phyloP scores from a whole-genome alignment of 2,113 vertebrate species.

The Agelaius tricolor region DNA sequence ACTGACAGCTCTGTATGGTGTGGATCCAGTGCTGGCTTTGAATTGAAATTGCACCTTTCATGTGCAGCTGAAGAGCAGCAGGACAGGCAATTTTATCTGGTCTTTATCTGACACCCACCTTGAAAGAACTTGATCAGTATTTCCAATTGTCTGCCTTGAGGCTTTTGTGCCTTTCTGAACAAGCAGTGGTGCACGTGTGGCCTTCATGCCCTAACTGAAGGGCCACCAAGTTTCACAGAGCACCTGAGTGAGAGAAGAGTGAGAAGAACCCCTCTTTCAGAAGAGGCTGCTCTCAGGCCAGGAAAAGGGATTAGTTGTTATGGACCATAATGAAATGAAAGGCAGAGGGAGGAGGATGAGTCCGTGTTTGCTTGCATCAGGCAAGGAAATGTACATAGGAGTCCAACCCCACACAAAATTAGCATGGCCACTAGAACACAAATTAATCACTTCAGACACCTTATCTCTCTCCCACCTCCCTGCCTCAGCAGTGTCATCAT shows the following conservation, averaged over 20 bases:
- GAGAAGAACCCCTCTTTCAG: background rate
- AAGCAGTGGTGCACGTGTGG: background rate
- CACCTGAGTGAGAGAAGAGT: accelerated
- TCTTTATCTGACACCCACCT: background rate
- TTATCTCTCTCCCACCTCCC: conserved; percentile 27
- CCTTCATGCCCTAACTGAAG: background rate
- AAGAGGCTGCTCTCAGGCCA: background rate
- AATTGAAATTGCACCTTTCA: background rate
- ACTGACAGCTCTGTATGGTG: accelerated
- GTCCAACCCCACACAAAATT: conserved; percentile 22
- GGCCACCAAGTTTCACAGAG: background rate
- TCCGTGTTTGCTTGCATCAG: background rate
- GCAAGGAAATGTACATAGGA: background rate
- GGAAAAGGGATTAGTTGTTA: background rate
- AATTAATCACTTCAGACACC: conserved; percentile 50
- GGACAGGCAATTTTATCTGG: background rate
- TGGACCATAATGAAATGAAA: background rate
- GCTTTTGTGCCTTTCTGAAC: background rate
- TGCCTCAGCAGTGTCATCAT: background rate
- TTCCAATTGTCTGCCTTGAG: background rate
- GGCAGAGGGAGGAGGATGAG: background rate
- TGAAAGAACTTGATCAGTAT: background rate
- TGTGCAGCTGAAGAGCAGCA: background rate
- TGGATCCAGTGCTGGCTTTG: background rate
- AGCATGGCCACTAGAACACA: background rate